Percentiles rank a stretch among this genome's conserved stretches.
Conservation (phyloP, 2,797 vertebrate genomes). For the Sciurus vulgaris region DNA sequence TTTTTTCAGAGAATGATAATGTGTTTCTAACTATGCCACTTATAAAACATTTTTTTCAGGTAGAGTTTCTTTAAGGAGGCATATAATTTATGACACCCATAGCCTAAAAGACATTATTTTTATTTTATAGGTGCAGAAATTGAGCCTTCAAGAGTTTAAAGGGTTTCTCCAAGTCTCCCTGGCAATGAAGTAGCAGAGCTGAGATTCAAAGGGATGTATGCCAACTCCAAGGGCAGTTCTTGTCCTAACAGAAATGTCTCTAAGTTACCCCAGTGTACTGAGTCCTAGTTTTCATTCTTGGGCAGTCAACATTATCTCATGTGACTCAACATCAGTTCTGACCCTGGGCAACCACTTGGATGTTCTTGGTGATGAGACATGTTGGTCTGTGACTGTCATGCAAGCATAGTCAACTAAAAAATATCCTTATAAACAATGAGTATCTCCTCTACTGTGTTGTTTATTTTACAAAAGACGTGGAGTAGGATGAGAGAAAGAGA, state of each 20-base stretch:
- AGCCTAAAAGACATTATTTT: background rate
- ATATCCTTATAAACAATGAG: slow-evolving; percentile 39
- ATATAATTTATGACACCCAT: background rate
- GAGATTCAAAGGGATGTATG: background rate
- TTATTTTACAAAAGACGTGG: slow-evolving; percentile 62
- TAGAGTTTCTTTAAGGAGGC: background rate
- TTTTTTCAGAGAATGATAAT: background rate
- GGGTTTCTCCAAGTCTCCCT: background rate
- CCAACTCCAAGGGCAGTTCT: background rate
- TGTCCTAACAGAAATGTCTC: background rate
- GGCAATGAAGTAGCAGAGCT: background rate
- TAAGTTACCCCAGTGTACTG: background rate
- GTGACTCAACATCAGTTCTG: slow-evolving; percentile 33
- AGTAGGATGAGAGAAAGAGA: slow-evolving; percentile 29
- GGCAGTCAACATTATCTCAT: background rate
- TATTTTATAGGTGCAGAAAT: background rate
- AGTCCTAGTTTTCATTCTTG: background rate
- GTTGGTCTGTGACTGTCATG: slow-evolving; percentile 36
- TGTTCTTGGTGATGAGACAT: slow-evolving; percentile 48
- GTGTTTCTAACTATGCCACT: background rate
- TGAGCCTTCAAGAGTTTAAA: background rate
- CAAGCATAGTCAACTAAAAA: slow-evolving; percentile 46
- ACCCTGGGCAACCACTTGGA: background rate
- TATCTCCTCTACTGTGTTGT: background rate
- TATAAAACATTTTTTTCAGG: background rate